phyloP scores from a whole-genome alignment of 1,140 invertebrate species.

The Calephelis virginiensis region DNA sequence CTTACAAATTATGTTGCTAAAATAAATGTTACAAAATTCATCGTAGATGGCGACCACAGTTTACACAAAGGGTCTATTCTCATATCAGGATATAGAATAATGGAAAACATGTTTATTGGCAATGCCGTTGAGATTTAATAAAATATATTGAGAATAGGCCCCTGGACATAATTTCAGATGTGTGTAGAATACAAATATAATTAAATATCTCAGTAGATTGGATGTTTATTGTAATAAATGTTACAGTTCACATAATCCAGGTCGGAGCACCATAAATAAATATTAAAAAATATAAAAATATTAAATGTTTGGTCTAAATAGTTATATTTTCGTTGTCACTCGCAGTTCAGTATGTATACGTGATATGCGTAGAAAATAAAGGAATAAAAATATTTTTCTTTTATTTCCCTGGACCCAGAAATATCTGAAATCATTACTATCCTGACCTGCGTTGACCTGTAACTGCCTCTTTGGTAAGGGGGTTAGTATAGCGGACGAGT shows the following conservation, averaged over 20 bases:
- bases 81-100: too few species aligned
- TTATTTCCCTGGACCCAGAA: neutral
- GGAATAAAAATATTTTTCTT: conserved; percentile 12
- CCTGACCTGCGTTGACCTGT: too few species aligned
- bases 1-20: too few species aligned
- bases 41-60: too few species aligned
- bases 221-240: conserved; percentile 22
- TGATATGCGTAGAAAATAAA: conserved; percentile 34
- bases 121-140: too few species aligned
- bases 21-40: too few species aligned
- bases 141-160: conserved; percentile 3
- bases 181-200: too few species aligned
- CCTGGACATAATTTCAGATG: neutral
- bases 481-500: too few species aligned
- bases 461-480: too few species aligned
- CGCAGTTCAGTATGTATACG: conserved; percentile 33
- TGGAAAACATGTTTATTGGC: too few species aligned
- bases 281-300: conserved; percentile 20
- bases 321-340: conserved; percentile 36
- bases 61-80: too few species aligned
- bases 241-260: conserved; percentile 14
- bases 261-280: conserved; percentile 20
- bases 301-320: conserved; percentile 35
- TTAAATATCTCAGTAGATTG: conserved; percentile 20
- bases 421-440: too few species aligned